A percentile compares a stretch with the other conserved stretches of the same genome.
Evolutionary conservation across 2,113 vertebrate species (phyloP).

Genomic region (Acanthochromis polyacanthus): DNA sequence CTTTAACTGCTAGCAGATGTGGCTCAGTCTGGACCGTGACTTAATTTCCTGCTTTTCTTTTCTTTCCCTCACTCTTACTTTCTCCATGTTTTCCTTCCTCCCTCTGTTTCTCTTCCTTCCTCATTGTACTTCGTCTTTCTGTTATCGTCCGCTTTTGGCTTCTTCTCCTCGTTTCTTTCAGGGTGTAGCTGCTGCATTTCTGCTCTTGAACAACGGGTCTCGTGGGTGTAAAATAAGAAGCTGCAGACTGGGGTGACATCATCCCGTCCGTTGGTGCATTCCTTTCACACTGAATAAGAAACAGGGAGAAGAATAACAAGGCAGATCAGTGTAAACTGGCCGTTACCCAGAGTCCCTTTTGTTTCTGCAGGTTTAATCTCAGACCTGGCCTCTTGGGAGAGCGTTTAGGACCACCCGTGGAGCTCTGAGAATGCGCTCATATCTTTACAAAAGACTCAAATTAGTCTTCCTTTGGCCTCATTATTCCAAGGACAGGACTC

Average conservation of each 20-base stretch:
- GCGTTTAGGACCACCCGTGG: conserved; percentile 41
- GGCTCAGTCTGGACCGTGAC: conserved; percentile 63
- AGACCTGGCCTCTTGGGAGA: conserved; percentile 4
- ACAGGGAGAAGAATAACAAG: conserved; percentile 42
- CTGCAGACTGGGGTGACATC: conserved; percentile 75
- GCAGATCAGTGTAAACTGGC: conserved; percentile 28
- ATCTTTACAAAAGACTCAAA: conserved; percentile 39
- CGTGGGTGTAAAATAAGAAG: conserved; percentile 57
- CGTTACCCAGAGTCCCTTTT: conserved; percentile 38
- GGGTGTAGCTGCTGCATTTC: conserved; percentile 38
- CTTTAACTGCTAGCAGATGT: conserved; percentile 81
- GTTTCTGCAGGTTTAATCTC: conserved; percentile 56
- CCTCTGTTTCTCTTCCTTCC: background rate
- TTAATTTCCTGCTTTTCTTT: conserved; percentile 71
- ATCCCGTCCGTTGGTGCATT: conserved; percentile 70
- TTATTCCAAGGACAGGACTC: conserved; percentile 57
- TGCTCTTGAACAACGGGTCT: conserved; percentile 30
- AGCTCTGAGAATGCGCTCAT: conserved; percentile 9
- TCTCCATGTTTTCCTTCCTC: background rate
- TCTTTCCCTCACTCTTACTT: conserved; percentile 2
- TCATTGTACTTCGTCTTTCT: background rate
- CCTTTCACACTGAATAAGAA: conserved; percentile 72
- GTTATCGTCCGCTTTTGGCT: background rate
- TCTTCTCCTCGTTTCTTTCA: background rate
- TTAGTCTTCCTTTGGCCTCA: conserved; percentile 46